Percentiles rank a stretch among this genome's conserved stretches.
Conservation (phyloP, 2,888 invertebrate species). For the Amaurobius ferox region DNA sequence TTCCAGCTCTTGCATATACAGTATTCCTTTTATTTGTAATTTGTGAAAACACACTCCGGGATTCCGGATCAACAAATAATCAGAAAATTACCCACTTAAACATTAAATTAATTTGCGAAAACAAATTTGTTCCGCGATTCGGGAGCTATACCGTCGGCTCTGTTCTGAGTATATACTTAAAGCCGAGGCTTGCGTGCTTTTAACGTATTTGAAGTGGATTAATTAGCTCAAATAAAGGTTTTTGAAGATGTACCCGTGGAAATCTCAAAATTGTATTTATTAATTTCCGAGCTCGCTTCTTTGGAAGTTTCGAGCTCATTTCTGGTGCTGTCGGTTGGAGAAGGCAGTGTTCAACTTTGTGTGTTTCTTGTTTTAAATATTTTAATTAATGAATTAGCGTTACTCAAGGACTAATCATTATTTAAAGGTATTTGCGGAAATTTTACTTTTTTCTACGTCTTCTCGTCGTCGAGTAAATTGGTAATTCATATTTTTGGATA, state of each 20-base stretch:
- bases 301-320: not conserved
- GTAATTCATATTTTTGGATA: too few relatives aligned
- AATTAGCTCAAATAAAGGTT: conserved; percentile 47
- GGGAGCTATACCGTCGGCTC: not conserved
- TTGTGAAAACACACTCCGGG: not conserved
- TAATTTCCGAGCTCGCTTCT: conserved; percentile 8
- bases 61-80: conserved; percentile 19
- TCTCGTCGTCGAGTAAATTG: too few relatives aligned
- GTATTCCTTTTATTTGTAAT: not conserved
- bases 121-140: conserved; percentile 28
- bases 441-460: too few relatives aligned
- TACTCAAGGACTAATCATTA: not conserved
- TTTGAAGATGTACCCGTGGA: conserved; percentile 12
- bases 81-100: conserved; percentile 45
- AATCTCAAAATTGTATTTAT: conserved; percentile 12
- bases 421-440: too few relatives aligned
- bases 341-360: too few relatives aligned
- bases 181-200: not conserved
- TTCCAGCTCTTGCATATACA: not conserved
- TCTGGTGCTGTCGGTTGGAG: not conserved
- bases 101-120: conserved; percentile 48
- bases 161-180: conserved; percentile 30
- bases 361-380: not conserved
- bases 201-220: conserved; percentile 32
- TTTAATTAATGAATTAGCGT: not conserved